Base-by-base conservation (phyloP, 2,113 vertebrate genomes). In the Rallus limicola region DNA sequence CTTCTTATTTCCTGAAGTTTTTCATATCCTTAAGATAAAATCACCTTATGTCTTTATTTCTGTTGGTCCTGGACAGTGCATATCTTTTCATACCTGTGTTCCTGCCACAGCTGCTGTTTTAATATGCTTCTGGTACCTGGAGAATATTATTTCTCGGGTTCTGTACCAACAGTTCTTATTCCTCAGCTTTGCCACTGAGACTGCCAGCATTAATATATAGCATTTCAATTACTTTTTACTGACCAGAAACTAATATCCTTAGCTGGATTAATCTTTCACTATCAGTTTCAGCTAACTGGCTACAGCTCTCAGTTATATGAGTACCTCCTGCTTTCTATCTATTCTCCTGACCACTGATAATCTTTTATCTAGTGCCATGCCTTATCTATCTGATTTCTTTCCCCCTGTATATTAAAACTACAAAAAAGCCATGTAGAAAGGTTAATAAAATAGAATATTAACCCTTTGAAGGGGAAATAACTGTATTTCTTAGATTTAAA, bases 161-260 rank as follows among this genome's bases (percentile, higher is more conserved):
- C 46, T 71, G 42, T 56, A 46, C 28, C 33, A 88, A 44, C 13
- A 78, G 19, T 42, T 90, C 75, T 82, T 83, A 28, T 59, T 92
- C 62, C 48, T 74, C n/a, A 11, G 3, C 63, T 92, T 68, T 91
- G 17, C 64, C 71, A 60, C 83, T 88, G 53, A 88, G 42, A 18
- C 33, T 78, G 20, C 18, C 86, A 34, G 29, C 56, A 81, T 68
- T 90, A 81, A 90, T 84, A 70, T 42, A 59, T 34, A 74, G 42
- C 42, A 71, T 81, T 94, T 94, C 80, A 71, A 64, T 83, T 90
- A 59, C 76, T 86, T 94, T 90, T 75, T 83, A 75, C 80, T 78
- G 56, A 70, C 52, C 65, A 91, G 65, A 92, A 95, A 88, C 77
- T 96, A 88, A 93, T 96, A 93, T 97, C 86, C 86, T 94, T 76